A percentile compares a stretch with the other conserved stretches of the same genome.
phyloP scores from a whole-genome alignment of 2,113 vertebrate species.

The Dryoscopus gambensis region DNA sequence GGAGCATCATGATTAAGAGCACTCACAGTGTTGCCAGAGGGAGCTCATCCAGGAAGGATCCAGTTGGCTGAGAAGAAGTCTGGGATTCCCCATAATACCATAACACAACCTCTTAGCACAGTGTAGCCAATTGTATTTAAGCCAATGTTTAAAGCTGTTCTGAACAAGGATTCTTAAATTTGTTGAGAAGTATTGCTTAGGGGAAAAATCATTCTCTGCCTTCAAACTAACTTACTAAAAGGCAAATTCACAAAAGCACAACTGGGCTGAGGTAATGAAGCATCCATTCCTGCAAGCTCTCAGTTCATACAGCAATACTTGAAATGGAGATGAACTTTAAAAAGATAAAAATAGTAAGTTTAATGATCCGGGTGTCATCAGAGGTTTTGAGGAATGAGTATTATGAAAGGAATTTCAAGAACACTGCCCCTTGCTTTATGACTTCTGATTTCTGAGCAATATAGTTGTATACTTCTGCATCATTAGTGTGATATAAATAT shows the following conservation, averaged over 20 bases:
- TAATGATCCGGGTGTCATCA: background rate
- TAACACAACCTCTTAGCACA: background rate
- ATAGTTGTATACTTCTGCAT: background rate
- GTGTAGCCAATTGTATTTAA: background rate
- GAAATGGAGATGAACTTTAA: background rate
- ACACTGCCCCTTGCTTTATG: background rate
- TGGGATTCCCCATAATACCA: background rate
- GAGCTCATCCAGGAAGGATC: background rate
- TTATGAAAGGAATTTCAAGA: background rate
- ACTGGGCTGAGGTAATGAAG: background rate
- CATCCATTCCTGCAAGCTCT: background rate
- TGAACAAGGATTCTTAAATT: background rate
- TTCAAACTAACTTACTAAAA: background rate
- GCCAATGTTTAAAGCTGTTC: background rate
- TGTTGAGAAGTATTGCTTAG: background rate
- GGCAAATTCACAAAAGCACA: background rate
- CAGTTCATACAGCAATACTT: background rate
- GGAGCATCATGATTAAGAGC: background rate
- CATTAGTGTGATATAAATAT: slow-evolving; percentile 6
- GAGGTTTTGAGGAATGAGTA: background rate
- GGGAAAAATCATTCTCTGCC: background rate
- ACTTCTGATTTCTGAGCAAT: background rate
- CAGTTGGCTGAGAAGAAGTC: background rate
- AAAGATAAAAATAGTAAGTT: background rate
- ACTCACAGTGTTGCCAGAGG: background rate